Percentiles rank a stretch among this genome's conserved stretches.
Evolutionary conservation across 2,797 vertebrate genomes (phyloP).

Genomic region (Myoxocephalus aenaeus): DNA sequence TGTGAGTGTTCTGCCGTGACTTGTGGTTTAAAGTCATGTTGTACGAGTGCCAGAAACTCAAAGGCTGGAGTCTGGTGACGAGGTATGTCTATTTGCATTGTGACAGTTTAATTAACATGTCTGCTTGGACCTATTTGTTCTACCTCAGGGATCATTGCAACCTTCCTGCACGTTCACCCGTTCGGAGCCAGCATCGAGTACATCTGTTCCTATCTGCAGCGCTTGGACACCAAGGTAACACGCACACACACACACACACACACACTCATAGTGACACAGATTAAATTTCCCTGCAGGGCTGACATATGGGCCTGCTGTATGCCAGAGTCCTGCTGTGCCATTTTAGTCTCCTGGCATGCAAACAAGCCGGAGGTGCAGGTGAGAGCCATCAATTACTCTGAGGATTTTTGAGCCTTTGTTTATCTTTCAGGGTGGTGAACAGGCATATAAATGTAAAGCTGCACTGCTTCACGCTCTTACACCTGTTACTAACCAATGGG

Average conservation of each 20-base stretch:
- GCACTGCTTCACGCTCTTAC: not conserved
- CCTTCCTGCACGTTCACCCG: slow-evolving; percentile 92
- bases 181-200: slow-evolving; percentile 94
- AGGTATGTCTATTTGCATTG: slow-evolving; percentile 15
- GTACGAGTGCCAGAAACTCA: not conserved
- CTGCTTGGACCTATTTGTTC: slow-evolving; percentile 43
- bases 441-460: slow-evolving; percentile 8
- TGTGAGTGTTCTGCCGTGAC: not conserved
- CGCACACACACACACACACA: slow-evolving; percentile 18
- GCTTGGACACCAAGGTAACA: slow-evolving; percentile 83
- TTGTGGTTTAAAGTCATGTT: slow-evolving; percentile 10
- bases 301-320: slow-evolving; percentile 65
- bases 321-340: slow-evolving; percentile 58
- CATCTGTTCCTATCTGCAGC: slow-evolving; percentile 95
- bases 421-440: slow-evolving; percentile 3
- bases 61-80: not conserved
- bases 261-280: slow-evolving; percentile 53
- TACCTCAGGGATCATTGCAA: slow-evolving; percentile 91
- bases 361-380: slow-evolving; percentile 33
- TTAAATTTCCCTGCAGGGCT: slow-evolving; percentile 58
- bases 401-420: slow-evolving; percentile 25
- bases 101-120: slow-evolving; percentile 53
- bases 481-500: not conserved
- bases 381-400: slow-evolving; percentile 29
- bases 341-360: slow-evolving; percentile 57